These are phyloP conservation scores for Metacarcinus magister DNA, from an alignment of 2,888 invertebrate species.

Conservation along the genomic window DNA sequence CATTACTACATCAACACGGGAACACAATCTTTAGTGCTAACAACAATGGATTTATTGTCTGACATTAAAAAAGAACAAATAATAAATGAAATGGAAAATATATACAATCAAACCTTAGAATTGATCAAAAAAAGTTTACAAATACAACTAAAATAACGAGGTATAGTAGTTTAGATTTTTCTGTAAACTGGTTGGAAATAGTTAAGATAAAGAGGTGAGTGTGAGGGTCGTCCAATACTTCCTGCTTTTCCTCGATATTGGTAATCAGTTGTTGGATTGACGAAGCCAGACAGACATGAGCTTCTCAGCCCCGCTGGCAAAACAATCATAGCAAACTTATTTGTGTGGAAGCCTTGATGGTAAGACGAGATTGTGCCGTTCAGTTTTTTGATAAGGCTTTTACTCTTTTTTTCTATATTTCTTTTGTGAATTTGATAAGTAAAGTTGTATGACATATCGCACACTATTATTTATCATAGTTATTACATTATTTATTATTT, in stretches of 20 bases:
- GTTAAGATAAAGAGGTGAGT: neutral
- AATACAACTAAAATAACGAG: neutral
- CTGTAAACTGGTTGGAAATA: neutral
- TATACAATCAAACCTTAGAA: neutral
- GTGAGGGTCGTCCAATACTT: neutral
- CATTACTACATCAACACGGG: neutral
- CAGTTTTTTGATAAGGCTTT: neutral
- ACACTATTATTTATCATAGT: neutral
- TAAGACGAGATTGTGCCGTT: neutral
- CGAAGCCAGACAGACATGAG: neutral
- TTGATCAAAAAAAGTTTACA: neutral
- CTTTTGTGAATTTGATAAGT: neutral
- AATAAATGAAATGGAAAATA: neutral
- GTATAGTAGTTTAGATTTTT: neutral
- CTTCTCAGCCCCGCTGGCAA: neutral
- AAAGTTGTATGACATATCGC: no score
- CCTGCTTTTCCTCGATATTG: constrained; percentile 7
- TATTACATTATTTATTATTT: neutral
- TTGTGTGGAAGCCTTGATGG: neutral
- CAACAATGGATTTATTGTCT: neutral
- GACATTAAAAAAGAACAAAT: neutral
- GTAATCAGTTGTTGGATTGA: constrained; percentile 49
- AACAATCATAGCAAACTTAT: neutral
- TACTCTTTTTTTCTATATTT: neutral
- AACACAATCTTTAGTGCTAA: neutral